A percentile compares a stretch with the other conserved stretches of the same genome.
Conservation (phyloP, 2,888 invertebrate genomes). For the Galeruca laticollis region DNA sequence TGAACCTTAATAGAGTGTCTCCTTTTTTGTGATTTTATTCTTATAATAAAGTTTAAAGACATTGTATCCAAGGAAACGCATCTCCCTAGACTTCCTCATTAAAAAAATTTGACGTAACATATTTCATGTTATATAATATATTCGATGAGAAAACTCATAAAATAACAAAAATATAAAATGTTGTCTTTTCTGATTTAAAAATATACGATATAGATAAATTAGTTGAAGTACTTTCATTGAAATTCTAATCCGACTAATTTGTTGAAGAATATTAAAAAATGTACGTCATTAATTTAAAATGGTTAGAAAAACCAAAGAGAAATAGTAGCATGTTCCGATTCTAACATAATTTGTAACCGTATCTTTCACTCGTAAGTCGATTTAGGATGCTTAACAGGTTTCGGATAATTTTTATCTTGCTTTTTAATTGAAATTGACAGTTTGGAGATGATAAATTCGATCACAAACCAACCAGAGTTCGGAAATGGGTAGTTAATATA, state of each 20-base stretch:
- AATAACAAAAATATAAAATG: no score
- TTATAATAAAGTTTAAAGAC: no score
- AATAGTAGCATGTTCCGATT: conserved; percentile 30
- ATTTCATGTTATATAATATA: no score
- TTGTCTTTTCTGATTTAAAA: no score
- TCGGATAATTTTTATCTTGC: conserved; percentile 48
- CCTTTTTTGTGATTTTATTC: no score
- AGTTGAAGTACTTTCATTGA: neutral
- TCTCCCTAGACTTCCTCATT: no score
- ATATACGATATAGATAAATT: neutral
- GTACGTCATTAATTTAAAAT: conserved; percentile 20
- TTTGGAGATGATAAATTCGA: conserved; percentile 51
- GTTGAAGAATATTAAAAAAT: conserved; percentile 10
- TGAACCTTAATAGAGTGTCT: no score
- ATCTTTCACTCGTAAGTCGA: conserved; percentile 36
- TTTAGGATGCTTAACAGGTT: conserved; percentile 46
- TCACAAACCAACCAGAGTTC: conserved; percentile 39
- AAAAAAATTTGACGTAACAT: no score
- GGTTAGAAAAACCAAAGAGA: conserved; percentile 17
- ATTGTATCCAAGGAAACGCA: no score
- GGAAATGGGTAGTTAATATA: conserved; percentile 2
- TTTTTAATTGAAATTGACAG: conserved; percentile 54
- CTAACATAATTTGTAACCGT: conserved; percentile 32
- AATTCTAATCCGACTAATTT: neutral
- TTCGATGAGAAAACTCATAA: no score